Percentiles rank a stretch among this genome's conserved stretches.
Conservation (phyloP, 1,140 invertebrate species). For the Lasioglossum albipes region DNA sequence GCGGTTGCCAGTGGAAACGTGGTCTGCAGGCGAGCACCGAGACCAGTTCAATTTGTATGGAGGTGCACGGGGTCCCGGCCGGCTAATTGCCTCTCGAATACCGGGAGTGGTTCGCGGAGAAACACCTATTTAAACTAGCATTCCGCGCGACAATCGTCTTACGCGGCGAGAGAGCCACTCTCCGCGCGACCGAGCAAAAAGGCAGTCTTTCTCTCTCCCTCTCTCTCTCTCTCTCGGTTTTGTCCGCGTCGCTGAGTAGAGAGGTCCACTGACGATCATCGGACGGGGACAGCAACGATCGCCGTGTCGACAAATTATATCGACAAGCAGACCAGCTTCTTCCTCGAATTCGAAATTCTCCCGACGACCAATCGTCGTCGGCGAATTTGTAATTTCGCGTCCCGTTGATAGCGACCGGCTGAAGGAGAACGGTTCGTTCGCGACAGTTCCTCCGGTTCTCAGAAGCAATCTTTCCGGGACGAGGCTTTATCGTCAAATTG, state of each 20-base stretch:
- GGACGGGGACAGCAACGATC: slow-evolving; percentile 19
- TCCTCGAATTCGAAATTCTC: slow-evolving; percentile 7
- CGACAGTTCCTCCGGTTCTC: not conserved
- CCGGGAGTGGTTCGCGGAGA: slow-evolving; percentile 47
- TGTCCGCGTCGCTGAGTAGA: not conserved
- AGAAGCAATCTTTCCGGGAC: slow-evolving; percentile 11
- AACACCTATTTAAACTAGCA: slow-evolving; percentile 62
- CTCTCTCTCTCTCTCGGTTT: not conserved
- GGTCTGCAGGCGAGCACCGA: not conserved
- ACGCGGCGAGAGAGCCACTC: slow-evolving; percentile 5
- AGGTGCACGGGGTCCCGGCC: slow-evolving; percentile 34
- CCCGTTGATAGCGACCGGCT: not conserved
- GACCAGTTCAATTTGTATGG: slow-evolving; percentile 38
- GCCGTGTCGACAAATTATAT: slow-evolving; percentile 40
- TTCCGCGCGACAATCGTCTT: slow-evolving; percentile 52
- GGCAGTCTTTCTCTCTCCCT: not conserved
- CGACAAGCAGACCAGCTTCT: not conserved
- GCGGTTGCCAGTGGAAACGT: not conserved
- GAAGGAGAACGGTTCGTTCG: slow-evolving; percentile 10
- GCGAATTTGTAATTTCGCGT: slow-evolving; percentile 15
- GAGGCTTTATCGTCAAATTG: not conserved
- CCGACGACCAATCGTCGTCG: slow-evolving; percentile 7
- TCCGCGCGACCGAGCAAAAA: slow-evolving; percentile 19
- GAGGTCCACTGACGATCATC: slow-evolving; percentile 35
- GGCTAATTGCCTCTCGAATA: slow-evolving; percentile 63